Evolutionary conservation across 2,888 invertebrate genomes (phyloP), one percentile per base, ranked within the genome.

Genomic region (Andrena bicolor): DNA sequence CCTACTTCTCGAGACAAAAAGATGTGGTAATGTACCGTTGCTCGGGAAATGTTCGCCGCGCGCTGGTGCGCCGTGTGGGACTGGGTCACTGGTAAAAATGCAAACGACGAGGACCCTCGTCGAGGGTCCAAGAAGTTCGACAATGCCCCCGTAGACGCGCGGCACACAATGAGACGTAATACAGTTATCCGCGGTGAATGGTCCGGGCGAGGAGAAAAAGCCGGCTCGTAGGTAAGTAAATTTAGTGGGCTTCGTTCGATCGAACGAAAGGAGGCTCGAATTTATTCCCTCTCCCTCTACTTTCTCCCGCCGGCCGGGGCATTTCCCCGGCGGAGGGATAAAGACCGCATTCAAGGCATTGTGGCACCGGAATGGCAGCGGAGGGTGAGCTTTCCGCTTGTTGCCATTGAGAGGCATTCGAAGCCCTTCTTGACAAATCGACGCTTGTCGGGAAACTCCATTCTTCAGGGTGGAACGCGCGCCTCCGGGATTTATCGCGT

Each of bases 361-460:
- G 92, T 92, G 89, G 85, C 88, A 68, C 83, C 81, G 90, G 88
- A 90, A 90, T 87, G 87, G 88, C 83, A n/a, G 82, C 69, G 87
- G 87, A 90, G 92, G 91, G 91, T 89, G 91, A 92, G 90, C 91
- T 92, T 93, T 92, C 91, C 92, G 92, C 90, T 92, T 91, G 92
- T 92, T 92, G 92, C 91, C 90, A 92, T 92, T 92, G 92, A 91
- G 91, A 92, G 89, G 89, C 88, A 91, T 92, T 92, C 89, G 90
- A 91, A 93, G 92, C 92, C 91, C 92, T 92, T 90, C 89, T 90
- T 93, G 93, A 93, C 93, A 93, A 93, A 93, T 93, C 93, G 93
- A 89, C 90, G 90, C 90, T 92, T 93, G 92, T 92, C 91, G 91
- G 91, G 90, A 91, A 92, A 92, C 90, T 91, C 90, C 81, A 91